phyloP scores from a whole-genome alignment of 2,797 vertebrate genomes.

The Crocidura indochinensis region DNA sequence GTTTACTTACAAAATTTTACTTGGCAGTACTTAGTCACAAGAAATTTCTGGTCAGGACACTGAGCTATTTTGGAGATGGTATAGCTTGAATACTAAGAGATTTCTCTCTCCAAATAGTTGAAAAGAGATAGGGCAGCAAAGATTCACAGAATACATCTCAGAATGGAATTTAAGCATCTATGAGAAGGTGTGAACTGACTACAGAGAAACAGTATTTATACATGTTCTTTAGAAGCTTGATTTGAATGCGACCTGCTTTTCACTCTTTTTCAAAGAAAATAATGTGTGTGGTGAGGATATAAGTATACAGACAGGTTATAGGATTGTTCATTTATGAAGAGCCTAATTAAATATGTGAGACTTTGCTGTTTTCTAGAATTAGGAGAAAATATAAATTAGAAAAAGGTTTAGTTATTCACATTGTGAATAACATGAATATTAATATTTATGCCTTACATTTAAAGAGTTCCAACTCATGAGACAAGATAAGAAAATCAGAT shows the following conservation, averaged over 20 bases:
- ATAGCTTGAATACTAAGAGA: conserved; percentile 34
- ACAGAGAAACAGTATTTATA: conserved; percentile 50
- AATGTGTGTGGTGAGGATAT: not conserved
- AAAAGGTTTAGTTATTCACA: not conserved
- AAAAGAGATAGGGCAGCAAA: not conserved
- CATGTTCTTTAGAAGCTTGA: conserved; percentile 37
- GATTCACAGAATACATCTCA: conserved; percentile 57
- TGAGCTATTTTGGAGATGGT: conserved; percentile 44
- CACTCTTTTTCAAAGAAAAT: conserved; percentile 22
- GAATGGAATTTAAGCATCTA: conserved; percentile 29
- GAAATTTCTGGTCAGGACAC: conserved; percentile 53
- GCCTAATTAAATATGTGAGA: not conserved
- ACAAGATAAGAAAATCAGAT: not conserved
- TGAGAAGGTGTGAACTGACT: conserved; percentile 52
- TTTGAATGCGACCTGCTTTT: conserved; percentile 49
- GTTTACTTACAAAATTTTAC: conserved; percentile 70
- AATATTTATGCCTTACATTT: not conserved
- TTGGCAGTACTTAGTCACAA: conserved; percentile 61
- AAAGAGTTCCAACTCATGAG: not conserved
- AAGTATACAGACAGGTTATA: not conserved
- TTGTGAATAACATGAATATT: conserved; percentile 1
- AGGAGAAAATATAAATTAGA: conserved; percentile 23
- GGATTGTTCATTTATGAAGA: not conserved
- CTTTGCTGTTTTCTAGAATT: not conserved
- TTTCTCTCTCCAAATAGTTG: conserved; percentile 60